A percentile compares a stretch with the other conserved stretches of the same genome.
Evolutionary conservation across 2,888 invertebrate genomes (phyloP).

Genomic region (Gnatocerus cornutus): DNA sequence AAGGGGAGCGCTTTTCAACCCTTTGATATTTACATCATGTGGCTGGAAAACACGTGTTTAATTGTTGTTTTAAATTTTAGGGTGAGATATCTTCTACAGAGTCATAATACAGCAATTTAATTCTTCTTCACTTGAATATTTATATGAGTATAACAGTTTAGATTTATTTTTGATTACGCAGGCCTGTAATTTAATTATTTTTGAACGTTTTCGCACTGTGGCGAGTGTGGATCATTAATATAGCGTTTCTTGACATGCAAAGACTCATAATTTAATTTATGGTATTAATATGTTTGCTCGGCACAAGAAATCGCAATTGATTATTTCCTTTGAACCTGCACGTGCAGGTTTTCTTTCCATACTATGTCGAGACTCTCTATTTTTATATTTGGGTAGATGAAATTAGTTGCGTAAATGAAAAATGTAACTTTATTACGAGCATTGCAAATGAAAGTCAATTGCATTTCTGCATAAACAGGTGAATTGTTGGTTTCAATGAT

Average conservation of each 20-base stretch:
- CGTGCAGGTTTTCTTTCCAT: slow-evolving; percentile 28
- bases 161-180: neutral
- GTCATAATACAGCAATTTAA: no score
- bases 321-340: slow-evolving; percentile 41
- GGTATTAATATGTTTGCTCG: slow-evolving; percentile 21
- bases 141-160: no score
- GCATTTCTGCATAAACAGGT: slow-evolving; percentile 24
- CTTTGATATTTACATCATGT: no score
- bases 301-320: slow-evolving; percentile 35
- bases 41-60: no score
- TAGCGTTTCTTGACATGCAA: slow-evolving; percentile 18
- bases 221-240: slow-evolving; percentile 7
- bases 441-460: slow-evolving; percentile 26
- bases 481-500: slow-evolving; percentile 31
- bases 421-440: no score
- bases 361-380: neutral
- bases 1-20: no score
- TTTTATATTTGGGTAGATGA: neutral
- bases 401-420: no score
- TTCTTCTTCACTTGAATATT: no score
- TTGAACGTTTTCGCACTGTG: neutral
- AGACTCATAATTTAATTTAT: slow-evolving; percentile 37
- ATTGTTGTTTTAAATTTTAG: no score
- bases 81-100: no score
- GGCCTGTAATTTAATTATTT: neutral